These are phyloP conservation scores for Latrodectus elegans DNA, from an alignment of 2,888 invertebrate genomes.

Conservation along the genomic window DNA sequence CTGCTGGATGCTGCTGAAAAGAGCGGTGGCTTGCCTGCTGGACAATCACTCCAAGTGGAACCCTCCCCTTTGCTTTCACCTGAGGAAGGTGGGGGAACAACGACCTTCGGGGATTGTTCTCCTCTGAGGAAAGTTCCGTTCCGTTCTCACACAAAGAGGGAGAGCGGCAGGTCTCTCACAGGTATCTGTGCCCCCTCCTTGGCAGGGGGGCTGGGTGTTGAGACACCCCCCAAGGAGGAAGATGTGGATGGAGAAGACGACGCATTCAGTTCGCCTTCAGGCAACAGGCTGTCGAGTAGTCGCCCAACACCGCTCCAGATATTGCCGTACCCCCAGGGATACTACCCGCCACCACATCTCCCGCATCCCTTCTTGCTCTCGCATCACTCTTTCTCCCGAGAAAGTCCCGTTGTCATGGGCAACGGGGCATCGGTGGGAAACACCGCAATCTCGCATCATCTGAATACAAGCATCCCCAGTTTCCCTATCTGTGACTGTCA, in stretches of 20 bases:
- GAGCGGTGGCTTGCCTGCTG: background rate
- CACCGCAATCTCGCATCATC: constrained; percentile 49
- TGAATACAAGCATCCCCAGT: constrained; percentile 27
- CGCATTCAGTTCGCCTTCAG: constrained; percentile 72
- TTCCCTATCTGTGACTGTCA: constrained; percentile 68
- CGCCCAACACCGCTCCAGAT: constrained; percentile 46
- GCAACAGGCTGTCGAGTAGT: constrained; percentile 72
- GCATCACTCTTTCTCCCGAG: constrained; percentile 18
- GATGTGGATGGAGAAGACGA: constrained; percentile 37
- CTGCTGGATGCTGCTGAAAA: constrained; percentile 67
- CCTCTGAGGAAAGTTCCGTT: constrained; percentile 62
- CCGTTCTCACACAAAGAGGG: constrained; percentile 38
- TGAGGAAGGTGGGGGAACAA: constrained; percentile 50
- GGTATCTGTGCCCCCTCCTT: constrained; percentile 48
- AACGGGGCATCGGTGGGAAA: constrained; percentile 61
- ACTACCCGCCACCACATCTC: constrained; percentile 4
- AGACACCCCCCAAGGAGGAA: constrained; percentile 58
- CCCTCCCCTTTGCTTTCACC: constrained; percentile 44
- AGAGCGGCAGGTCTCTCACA: constrained; percentile 47
- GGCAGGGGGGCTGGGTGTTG: constrained; percentile 18
- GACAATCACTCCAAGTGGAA: constrained; percentile 16
- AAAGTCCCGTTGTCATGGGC: constrained; percentile 64
- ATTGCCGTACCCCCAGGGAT: constrained; percentile 3
- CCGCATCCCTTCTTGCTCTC: constrained; percentile 16
- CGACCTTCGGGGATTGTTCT: constrained; percentile 50